Evolutionary conservation across 2,888 invertebrate genomes (phyloP), one percentile per base, ranked within the genome.

Genomic region (Protophormia terraenovae): DNA sequence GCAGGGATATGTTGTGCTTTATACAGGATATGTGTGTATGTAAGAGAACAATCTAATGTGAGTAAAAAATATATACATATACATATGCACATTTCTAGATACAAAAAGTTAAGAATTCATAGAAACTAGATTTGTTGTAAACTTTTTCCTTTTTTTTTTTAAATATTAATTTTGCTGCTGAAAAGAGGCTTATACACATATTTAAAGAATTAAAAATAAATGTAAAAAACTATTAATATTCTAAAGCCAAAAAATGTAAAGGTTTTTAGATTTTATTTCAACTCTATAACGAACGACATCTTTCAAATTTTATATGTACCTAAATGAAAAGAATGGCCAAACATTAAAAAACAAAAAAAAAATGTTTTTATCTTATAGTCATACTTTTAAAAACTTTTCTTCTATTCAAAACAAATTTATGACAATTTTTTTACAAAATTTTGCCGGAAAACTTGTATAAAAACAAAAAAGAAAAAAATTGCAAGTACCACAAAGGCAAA

Each of bases 61-160:
- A 75, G 75, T 82, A 72, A 72, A 58, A 72, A 22, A 35, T 41
- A 41, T 41, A 41, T 24, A 16, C 29, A 29, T 7, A 41, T 71
- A 38, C 16, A 24, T 53, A 22, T 7, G 14, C 29, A 41, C 8
- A 22, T 14, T 32, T 32, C 7, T 32, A 7, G 32, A 53, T 5
- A 1, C 32, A 69, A 35, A 73, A 22, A 73, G 19, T 67, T 41
- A 35, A 66, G 45, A 73, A 41, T 38, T 47, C 27, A 38, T 50
- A 73, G 6, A 67, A 73, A 81, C 58, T 73, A 75, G 67, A 67
- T 69, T 75, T 67, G 16, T 10, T 69, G n/a, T n/a, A n/a, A n/a
- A n/a, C n/a, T 41, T 22, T 27, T 29, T 53, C 16, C 24, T 14
- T 12, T 67, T 58, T 50, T 24, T 12, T 47, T 47, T 47, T 19